Conservation (phyloP, 2,888 invertebrate species). For the Oscheius myriophilus region DNA sequence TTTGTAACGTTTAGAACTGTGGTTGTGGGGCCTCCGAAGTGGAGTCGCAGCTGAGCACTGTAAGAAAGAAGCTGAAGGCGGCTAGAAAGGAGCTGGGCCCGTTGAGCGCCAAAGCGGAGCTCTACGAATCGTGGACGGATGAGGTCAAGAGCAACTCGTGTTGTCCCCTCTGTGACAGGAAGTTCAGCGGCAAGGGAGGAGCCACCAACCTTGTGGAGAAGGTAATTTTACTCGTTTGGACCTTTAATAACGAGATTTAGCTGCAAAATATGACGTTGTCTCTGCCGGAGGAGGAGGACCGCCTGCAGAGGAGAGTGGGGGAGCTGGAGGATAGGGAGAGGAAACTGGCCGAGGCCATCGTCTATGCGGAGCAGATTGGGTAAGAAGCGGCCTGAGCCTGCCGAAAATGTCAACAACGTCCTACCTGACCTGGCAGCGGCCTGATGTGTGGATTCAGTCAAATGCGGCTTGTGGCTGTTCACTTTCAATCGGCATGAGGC, state of each 20-base stretch:
- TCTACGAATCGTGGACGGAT: constrained; percentile 55
- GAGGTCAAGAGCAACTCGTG: constrained; percentile 41
- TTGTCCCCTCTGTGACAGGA: constrained; percentile 63
- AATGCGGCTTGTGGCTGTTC: no score
- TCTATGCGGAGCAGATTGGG: constrained; percentile 29
- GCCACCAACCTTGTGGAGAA: constrained; percentile 36
- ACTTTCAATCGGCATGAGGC: no score
- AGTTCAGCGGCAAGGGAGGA: constrained; percentile 44
- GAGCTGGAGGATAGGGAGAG: constrained; percentile 36
- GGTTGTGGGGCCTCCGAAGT: constrained; percentile 37
- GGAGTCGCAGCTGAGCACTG: constrained; percentile 27
- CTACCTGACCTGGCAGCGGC: no score
- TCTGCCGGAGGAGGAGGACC: constrained; percentile 45
- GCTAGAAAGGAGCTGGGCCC: constrained; percentile 47
- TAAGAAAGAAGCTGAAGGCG: constrained; percentile 34
- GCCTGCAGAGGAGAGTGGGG: constrained; percentile 25
- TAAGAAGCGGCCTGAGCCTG: not conserved
- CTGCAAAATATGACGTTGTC: constrained; percentile 41
- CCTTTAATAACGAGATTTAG: constrained; percentile 18
- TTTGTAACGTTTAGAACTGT: constrained; percentile 11
- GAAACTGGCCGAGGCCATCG: constrained; percentile 30
- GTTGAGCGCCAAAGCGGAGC: constrained; percentile 43
- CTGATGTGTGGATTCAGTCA: no score
- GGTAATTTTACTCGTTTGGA: not conserved
- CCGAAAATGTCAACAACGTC: no score